Evolutionary conservation across 2,888 invertebrate species (phyloP).

Genomic region (Calephelis perditalis): DNA sequence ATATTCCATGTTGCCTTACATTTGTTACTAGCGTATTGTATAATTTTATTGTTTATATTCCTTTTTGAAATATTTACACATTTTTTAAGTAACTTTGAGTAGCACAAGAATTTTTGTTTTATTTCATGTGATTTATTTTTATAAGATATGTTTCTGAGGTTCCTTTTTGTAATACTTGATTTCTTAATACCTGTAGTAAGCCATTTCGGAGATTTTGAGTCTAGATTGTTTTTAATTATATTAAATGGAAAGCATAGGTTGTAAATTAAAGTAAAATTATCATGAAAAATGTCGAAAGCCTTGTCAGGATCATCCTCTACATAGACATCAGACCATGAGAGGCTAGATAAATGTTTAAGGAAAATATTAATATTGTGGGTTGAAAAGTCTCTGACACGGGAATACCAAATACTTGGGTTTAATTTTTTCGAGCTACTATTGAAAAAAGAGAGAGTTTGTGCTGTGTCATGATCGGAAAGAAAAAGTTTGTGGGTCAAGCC

Average conservation of each 20-base stretch:
- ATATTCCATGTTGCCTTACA: too few species aligned
- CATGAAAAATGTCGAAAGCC: not conserved
- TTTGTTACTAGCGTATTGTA: too few species aligned
- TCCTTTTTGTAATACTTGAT: not conserved
- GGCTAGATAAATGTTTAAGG: not conserved
- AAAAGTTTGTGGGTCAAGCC: slow-evolving; percentile 2
- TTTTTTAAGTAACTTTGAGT: too few species aligned
- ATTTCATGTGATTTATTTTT: not conserved
- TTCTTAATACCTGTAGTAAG: too few species aligned
- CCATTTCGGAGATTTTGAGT: not conserved
- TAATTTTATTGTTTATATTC: too few species aligned
- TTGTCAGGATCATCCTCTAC: not conserved
- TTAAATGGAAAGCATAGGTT: not conserved
- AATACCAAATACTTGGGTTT: not conserved
- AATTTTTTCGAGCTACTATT: not conserved
- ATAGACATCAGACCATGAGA: not conserved
- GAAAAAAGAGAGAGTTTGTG: not conserved
- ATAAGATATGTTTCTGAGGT: not conserved
- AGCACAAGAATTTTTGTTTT: too few species aligned
- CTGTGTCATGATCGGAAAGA: slow-evolving; percentile 1
- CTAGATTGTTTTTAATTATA: not conserved
- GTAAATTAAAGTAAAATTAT: too few species aligned
- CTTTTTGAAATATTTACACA: too few species aligned
- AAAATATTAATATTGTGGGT: not conserved
- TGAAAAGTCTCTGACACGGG: not conserved